Conservation (phyloP, 2,888 invertebrate genomes). For the Thera obeliscata region DNA sequence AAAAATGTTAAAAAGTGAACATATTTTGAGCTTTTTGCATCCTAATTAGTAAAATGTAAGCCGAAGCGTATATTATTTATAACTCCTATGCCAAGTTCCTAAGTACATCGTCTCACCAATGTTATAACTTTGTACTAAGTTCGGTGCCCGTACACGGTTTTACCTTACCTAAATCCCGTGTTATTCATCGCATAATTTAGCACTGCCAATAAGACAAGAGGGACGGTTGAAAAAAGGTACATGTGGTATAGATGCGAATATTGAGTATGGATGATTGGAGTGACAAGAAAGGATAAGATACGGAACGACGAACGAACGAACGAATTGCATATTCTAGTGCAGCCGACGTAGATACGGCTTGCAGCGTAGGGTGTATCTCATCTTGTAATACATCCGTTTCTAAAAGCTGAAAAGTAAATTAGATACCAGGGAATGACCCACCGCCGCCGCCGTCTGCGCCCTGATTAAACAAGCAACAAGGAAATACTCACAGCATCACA, state of each 20-base stretch:
- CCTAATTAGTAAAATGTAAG: constrained; percentile 2
- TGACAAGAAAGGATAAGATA: no score
- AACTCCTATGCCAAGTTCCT: neutral
- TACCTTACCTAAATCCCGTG: neutral
- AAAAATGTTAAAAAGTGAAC: neutral
- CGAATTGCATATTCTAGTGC: no score
- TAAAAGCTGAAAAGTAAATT: constrained; percentile 51
- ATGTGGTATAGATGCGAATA: no score
- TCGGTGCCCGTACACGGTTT: neutral
- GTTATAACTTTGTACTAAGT: neutral
- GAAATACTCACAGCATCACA: constrained; percentile 10
- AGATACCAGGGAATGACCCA: constrained; percentile 43
- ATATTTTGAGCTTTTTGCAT: neutral
- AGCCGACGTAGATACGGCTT: no score
- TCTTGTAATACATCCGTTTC: constrained; percentile 43
- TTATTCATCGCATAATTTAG: neutral
- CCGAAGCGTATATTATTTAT: neutral
- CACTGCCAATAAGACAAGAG: neutral
- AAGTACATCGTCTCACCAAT: constrained; percentile 7
- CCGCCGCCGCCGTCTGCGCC: constrained; percentile 39
- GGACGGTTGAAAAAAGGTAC: no score
- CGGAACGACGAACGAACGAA: no score
- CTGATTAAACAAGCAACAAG: constrained; percentile 45
- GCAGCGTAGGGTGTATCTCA: constrained; percentile 24
- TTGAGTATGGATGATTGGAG: no score